Conservation (phyloP, 2,113 vertebrate species). For the Pogona vitticeps region DNA sequence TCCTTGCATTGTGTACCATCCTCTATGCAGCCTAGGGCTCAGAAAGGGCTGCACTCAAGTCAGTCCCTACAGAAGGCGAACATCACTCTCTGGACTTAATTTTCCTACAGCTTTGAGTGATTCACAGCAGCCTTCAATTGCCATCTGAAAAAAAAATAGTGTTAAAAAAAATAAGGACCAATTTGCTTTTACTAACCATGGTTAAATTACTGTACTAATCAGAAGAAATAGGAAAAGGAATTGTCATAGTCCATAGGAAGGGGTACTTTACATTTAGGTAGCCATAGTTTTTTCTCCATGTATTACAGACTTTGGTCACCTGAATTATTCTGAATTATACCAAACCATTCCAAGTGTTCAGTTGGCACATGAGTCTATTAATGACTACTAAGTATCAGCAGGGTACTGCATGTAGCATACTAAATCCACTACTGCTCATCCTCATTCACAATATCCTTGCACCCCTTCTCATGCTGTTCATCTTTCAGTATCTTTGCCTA, state of each 20-base stretch:
- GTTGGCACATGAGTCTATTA: not conserved
- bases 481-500: slow-evolving; percentile 1
- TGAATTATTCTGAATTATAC: not conserved
- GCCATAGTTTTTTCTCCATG: not conserved
- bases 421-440: not conserved
- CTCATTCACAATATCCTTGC: not conserved
- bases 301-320: not conserved
- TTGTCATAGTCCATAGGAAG: not conserved
- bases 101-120: slow-evolving; percentile 50
- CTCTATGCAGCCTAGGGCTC: no score
- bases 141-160: slow-evolving; percentile 45
- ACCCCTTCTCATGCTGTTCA: not conserved
- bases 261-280: not conserved
- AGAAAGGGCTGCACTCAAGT: no score
- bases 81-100: slow-evolving; percentile 14
- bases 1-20: no score
- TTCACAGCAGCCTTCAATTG: slow-evolving; percentile 54
- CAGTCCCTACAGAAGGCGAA: slow-evolving; percentile 2
- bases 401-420: no score
- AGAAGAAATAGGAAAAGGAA: no score
- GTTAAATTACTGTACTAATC: not conserved
- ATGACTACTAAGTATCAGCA: no score
- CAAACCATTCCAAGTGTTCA: not conserved
- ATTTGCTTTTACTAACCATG: slow-evolving; percentile 27
- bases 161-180: slow-evolving; percentile 37